Evolutionary conservation across 2,888 invertebrate genomes (phyloP), one percentile per base, ranked within the genome.

Genomic region (Catocala fraxini): DNA sequence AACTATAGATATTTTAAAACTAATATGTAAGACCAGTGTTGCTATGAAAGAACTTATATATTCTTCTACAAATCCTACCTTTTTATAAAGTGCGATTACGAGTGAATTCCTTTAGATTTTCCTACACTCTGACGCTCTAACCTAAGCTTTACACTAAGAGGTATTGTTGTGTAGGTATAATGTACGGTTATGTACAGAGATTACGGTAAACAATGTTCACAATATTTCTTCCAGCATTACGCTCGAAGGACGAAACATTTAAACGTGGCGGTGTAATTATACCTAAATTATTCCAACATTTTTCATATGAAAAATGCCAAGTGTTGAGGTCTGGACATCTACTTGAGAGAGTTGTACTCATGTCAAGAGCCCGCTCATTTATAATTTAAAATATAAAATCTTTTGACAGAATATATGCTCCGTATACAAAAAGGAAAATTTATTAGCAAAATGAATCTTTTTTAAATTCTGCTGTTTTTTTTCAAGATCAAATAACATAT

Each of bases 311-410:
- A 52, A 58, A 57, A 59, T 65, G n/a, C 25, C 47, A 47, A 35
- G 53, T 59, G 60, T 65, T 63, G 55, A 56, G 53, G 45, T 47
- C 47, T 63, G 56, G 73, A 56, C 59, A 62, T 64, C 54, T 15
- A 66, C 51, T 69, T 65, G 11, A 61, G 25, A 48, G 56, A 54
- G 61, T 61, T 60, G 59, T 61, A 62, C 61, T 57, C 55, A 13
- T 15, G 48, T 54, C 46, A 56, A 63, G 41, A 51, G 59, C 46
- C 41, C 52, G 42, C 48, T 52, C 61, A 57, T 58, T 62, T 58
- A 47, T 65, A 55, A 59, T 62, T 63, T 53, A 42, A 61, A 63
- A 68, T 59, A 59, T 63, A 47, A 59, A 61, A 61, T 53, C 25
- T 58, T 69, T 63, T 55, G 13, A 12, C 43, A 39, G 35, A 39